phyloP scores from a whole-genome alignment of 2,113 vertebrate genomes.

The Cyanoramphus novaezelandiae region DNA sequence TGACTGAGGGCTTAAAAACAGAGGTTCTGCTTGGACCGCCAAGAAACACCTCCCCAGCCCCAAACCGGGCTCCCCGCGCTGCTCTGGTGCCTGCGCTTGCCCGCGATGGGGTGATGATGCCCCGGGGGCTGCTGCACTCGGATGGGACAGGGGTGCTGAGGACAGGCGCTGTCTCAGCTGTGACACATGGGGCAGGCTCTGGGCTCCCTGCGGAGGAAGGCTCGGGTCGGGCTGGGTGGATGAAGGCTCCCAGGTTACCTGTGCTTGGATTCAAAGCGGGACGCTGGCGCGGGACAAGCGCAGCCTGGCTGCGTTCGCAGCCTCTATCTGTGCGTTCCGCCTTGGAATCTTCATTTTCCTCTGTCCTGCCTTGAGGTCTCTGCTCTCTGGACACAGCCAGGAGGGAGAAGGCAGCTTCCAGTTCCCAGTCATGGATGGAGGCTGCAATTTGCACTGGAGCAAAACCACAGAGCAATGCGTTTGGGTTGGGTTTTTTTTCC shows the following conservation, averaged over 20 bases:
- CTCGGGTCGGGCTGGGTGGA: fast-evolving
- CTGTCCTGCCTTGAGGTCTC: background rate
- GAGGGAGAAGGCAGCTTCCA: background rate
- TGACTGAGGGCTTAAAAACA: background rate
- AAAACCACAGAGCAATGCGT: background rate
- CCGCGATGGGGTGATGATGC: fast-evolving
- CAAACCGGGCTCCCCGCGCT: fast-evolving
- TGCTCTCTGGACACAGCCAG: background rate
- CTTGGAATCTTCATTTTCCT: background rate
- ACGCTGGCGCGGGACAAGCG: fast-evolving
- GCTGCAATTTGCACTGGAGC: background rate
- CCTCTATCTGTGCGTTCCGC: background rate
- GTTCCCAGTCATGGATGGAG: background rate
- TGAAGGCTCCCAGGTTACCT: background rate
- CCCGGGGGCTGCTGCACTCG: fast-evolving
- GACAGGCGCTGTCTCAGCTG: fast-evolving
- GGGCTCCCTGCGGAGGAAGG: background rate
- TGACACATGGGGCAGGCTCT: background rate
- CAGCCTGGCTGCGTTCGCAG: background rate
- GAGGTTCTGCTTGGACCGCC: background rate
- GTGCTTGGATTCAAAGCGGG: background rate
- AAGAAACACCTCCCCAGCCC: background rate
- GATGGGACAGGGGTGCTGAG: background rate
- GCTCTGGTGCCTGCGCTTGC: background rate
- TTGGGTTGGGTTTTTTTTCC: background rate